These are phyloP conservation scores for Erpornis zantholeuca DNA, from an alignment of 2,113 vertebrate genomes.

Conservation along the genomic window DNA sequence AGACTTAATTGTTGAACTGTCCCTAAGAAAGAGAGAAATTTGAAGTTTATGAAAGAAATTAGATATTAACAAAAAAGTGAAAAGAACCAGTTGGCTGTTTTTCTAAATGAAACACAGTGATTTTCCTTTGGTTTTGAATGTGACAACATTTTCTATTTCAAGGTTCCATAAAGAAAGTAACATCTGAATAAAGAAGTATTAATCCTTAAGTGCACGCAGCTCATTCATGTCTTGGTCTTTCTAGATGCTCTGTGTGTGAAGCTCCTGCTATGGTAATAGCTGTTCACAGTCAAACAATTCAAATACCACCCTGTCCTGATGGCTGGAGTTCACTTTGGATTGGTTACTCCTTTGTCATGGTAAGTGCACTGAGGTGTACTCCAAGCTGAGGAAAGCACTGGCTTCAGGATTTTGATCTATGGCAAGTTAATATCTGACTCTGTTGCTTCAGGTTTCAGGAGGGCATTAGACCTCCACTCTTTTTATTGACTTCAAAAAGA, in stretches of 20 bases:
- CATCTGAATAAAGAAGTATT: neutral
- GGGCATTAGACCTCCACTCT: neutral
- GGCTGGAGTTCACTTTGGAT: constrained; percentile 90
- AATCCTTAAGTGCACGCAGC: neutral
- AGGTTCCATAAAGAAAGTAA: neutral
- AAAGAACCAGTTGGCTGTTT: neutral
- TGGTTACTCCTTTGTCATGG: constrained; percentile 93
- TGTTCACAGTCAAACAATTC: constrained; percentile 88
- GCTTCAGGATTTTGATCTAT: neutral
- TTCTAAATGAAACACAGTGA: neutral
- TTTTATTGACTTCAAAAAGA: neutral
- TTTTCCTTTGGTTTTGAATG: neutral
- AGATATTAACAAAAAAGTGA: too few relatives aligned
- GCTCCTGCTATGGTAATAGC: constrained; percentile 98
- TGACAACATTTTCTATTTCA: neutral
- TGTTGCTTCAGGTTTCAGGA: neutral
- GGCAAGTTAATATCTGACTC: neutral
- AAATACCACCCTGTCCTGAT: constrained; percentile 80
- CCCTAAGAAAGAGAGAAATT: neutral
- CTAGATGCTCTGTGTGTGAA: constrained; percentile 92
- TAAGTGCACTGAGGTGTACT: constrained; percentile 37
- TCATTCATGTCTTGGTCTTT: neutral
- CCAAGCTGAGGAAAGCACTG: neutral
- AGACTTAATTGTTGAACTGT: neutral
- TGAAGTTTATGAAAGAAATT: neutral